Evolutionary conservation across 1,140 invertebrate genomes (phyloP), one percentile per base, ranked within the genome.

Genomic region (Lordiphosa clarofinis): DNA sequence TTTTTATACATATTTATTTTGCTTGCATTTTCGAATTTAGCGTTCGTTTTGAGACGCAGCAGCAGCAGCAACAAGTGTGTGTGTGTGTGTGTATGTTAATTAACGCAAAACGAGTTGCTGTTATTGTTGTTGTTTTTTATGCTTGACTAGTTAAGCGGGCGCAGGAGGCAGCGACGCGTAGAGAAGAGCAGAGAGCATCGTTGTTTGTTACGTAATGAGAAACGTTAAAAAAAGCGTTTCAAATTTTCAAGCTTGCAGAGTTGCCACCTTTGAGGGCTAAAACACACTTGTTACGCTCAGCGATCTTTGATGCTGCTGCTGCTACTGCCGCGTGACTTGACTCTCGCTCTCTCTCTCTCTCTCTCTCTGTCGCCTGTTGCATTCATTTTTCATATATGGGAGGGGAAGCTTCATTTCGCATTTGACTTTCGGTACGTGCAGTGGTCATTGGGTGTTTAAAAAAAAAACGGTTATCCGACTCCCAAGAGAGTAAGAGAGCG

Each of bases 141-240:
- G 76, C 61, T 68, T 81, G 67, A 82, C 71, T 81, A 81, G 76
- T 82, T 81, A 64, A 75, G 75, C 76, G 58, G 54, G 57, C 48
- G 63, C 57, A 49, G 24, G 48, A 13, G 52, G 35, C 59, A 67
- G 28, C 53, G 49, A 54, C 42, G 75, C 75, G 55, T 74, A 67
- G 53, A 63, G 71, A 42, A 44, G 33, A 47, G 52, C 31, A 13
- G 28, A 53, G 37, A 48, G 46, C 19, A 33, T n/a, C 38, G 9
- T 15, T 12, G 61, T 54, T 55, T 64, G 54, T 81, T 81, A 76
- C 72, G 78, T 68, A 81, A 81, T 73, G 54, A 54, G 55, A 67
- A 53, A 55, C 72, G 46, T 50, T 62, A 70, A 46, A 57, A 49
- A 43, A 57, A 46, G 44, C 49, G 55, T 79, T 79, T 65, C 53